These are phyloP conservation scores for Cyphomyrus discorhynchus DNA, from an alignment of 2,113 vertebrate genomes.

Conservation along the genomic window DNA sequence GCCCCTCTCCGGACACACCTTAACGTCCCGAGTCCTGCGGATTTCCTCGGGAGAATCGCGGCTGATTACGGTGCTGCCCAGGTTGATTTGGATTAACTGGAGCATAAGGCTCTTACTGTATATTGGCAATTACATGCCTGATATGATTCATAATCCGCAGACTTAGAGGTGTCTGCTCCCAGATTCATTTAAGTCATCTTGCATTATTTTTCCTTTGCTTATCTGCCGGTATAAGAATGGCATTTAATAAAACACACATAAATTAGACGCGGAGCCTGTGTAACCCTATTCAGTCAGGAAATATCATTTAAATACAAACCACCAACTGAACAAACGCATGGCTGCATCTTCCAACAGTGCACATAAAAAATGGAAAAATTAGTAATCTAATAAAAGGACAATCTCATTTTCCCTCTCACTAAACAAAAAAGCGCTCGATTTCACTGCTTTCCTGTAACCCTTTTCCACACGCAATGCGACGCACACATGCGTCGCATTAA, in stretches of 20 bases:
- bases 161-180: slow-evolving; percentile 37
- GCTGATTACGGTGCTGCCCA: slow-evolving; percentile 6
- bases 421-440: not conserved
- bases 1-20: not conserved
- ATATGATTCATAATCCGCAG: slow-evolving; percentile 37
- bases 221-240: not conserved
- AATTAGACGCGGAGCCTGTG: not conserved
- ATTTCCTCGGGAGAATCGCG: not conserved
- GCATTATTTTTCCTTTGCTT: slow-evolving; percentile 22
- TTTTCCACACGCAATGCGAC: not conserved
- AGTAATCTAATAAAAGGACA: not conserved
- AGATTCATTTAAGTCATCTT: slow-evolving; percentile 20
- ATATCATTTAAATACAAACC: not conserved
- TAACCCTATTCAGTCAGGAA: not conserved
- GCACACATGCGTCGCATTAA: not conserved
- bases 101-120: slow-evolving; percentile 14
- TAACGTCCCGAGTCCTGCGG: slow-evolving; percentile 2
- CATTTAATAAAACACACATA: not conserved
- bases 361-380: not conserved
- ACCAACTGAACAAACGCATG: not conserved
- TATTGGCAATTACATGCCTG: slow-evolving; percentile 40
- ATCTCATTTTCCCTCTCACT: not conserved
- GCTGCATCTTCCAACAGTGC: not conserved
- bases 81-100: slow-evolving; percentile 19
- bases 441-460: not conserved